These are phyloP conservation scores for Aurelia aurita complex sp. Pacific DNA, from an alignment of 30 jellyfish, hydroid and myxozoan genomes.

Conservation along the genomic window DNA sequence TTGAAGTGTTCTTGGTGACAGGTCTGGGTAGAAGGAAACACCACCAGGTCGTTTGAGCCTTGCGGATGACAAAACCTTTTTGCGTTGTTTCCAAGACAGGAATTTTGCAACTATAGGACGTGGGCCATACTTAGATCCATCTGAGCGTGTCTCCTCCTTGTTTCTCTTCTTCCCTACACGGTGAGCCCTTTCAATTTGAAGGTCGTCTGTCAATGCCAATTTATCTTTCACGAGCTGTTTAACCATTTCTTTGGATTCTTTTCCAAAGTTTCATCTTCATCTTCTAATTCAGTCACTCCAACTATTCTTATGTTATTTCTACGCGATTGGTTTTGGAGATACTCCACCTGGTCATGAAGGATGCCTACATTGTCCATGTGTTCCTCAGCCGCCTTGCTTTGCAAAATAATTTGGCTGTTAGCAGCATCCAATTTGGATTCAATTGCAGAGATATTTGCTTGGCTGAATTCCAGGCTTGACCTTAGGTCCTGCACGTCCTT, in stretches of 20 bases:
- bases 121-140: slow-evolving; percentile 15
- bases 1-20: too few relatives aligned
- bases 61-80: slow-evolving; percentile 3
- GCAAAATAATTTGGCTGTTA: neutral
- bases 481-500: too few relatives aligned
- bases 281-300: slow-evolving; percentile 5
- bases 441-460: too few relatives aligned
- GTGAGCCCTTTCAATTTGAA: too few relatives aligned
- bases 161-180: neutral
- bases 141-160: slow-evolving; percentile 8
- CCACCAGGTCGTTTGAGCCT: neutral
- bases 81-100: slow-evolving; percentile 4
- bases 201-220: neutral
- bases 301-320: slow-evolving; percentile 12
- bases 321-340: slow-evolving; percentile 8
- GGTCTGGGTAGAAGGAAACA: neutral
- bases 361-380: neutral
- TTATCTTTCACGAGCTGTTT: slow-evolving; percentile 25
- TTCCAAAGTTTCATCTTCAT: slow-evolving; percentile 5
- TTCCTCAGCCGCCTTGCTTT: slow-evolving; percentile 21
- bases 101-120: neutral
- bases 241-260: slow-evolving; percentile 4
- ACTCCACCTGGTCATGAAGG: slow-evolving; percentile 14
- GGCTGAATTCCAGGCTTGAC: too few relatives aligned
- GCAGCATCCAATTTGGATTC: too few relatives aligned